Evolutionary conservation across 1,140 invertebrate species (phyloP).

Genomic region (Chelonus insularis): DNA sequence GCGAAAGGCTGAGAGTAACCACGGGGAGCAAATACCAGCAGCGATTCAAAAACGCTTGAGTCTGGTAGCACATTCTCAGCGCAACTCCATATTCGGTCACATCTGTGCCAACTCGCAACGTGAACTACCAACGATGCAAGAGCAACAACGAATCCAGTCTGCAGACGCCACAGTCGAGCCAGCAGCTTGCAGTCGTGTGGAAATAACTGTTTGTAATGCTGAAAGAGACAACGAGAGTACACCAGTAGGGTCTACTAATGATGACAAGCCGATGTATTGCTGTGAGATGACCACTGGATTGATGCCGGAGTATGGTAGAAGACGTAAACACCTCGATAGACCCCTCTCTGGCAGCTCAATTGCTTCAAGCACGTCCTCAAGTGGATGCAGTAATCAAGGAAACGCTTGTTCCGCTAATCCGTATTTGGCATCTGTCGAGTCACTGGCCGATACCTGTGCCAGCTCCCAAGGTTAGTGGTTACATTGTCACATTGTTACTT

Average conservation of each 20-base stretch:
- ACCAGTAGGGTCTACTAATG: background rate
- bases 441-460: slow-evolving; percentile 68
- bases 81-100: slow-evolving; percentile 49
- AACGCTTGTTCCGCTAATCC: slow-evolving; percentile 58
- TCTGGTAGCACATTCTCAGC: slow-evolving; percentile 46
- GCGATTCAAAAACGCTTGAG: slow-evolving; percentile 53
- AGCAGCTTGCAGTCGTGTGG: background rate
- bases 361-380: slow-evolving; percentile 76
- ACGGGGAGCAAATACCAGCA: slow-evolving; percentile 39
- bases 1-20: slow-evolving; percentile 46
- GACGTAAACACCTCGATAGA: slow-evolving; percentile 51
- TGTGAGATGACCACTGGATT: slow-evolving; percentile 17
- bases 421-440: slow-evolving; percentile 81
- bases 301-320: slow-evolving; percentile 29
- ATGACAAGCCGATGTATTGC: slow-evolving; percentile 24
- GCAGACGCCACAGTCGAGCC: background rate
- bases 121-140: slow-evolving; percentile 1
- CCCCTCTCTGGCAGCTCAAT: slow-evolving; percentile 83
- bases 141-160: background rate
- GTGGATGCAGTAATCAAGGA: slow-evolving; percentile 53
- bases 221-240: background rate
- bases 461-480: slow-evolving; percentile 57
- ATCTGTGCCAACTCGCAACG: slow-evolving; percentile 31
- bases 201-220: slow-evolving; percentile 25
- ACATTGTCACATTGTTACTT: background rate